Evolutionary conservation across 1,140 invertebrate genomes (phyloP), one percentile per base, ranked within the genome.

Genomic region (Eueides isabella): DNA sequence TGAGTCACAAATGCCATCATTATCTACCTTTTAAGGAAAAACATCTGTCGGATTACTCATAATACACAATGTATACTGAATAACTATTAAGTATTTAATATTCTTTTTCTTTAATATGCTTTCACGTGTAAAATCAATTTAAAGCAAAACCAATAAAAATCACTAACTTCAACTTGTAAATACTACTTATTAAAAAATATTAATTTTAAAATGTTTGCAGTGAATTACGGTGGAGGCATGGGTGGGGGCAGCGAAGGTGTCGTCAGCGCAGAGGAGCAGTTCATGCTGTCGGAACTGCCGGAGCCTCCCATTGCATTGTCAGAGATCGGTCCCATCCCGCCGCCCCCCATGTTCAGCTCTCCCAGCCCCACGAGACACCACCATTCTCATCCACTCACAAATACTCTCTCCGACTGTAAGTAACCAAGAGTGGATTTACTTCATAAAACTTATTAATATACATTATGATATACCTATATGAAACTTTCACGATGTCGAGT

Each of bases 341-440:
- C 98, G 77, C 98, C 98, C 69, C 98, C 97, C 70, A 98, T 98
- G 98, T 98, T 98, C 94, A 97, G 97, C 89, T 97, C 97, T 71
- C 97, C 97, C 31, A 97, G 96, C 91, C 97, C 97, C 61, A 96
- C 96, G 89, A 96, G 80, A 67, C 92, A 94, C 80, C 92, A 89
- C 77, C 88, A 91, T 77, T 90, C 89, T 71, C 83, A 87, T 75
- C 71, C 89, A 44, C 86, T 91, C 48, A 78, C 89, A 65, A 91
- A 90, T 65, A 81, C 81, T 77, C 92, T 89, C 64, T 90, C 89
- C 70, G 93, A 94, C 84, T 94, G 91, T 90, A 89, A 86, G 89
- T 93, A 62, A 0, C n/a, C 19, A 4, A 19, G n/a, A 23, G 4
- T 16, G 14, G 14, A 4, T 38, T 48, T 48, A 48, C 7, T 19